These are phyloP conservation scores for Pseudolycoriella hygida DNA, from an alignment of 2,888 invertebrate species.

Conservation along the genomic window DNA sequence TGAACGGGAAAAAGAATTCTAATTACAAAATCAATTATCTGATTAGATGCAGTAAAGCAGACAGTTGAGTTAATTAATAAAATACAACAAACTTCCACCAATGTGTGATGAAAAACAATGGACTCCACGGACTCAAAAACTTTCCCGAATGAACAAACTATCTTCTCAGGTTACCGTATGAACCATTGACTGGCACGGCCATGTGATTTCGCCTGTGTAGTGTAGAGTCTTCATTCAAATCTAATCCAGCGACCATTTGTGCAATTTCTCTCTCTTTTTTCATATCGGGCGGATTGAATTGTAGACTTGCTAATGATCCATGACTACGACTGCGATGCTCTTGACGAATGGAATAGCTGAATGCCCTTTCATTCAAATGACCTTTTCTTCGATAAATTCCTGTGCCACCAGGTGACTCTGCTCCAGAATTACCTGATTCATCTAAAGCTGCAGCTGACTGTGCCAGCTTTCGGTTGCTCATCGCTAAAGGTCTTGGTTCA, in stretches of 20 bases:
- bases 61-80: too few relatives aligned
- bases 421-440: constrained; percentile 31
- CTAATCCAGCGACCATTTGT: constrained; percentile 82
- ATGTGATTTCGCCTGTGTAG: constrained; percentile 39
- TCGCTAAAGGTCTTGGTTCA: constrained; percentile 35
- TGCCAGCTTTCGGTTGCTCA: constrained; percentile 40
- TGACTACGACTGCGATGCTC: constrained; percentile 86
- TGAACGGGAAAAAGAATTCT: too few relatives aligned
- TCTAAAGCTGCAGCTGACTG: constrained; percentile 49
- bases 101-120: too few relatives aligned
- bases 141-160: constrained; percentile 12
- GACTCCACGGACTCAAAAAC: too few relatives aligned
- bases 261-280: constrained; percentile 84
- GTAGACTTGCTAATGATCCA: constrained; percentile 77
- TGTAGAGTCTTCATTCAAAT: constrained; percentile 55
- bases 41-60: too few relatives aligned
- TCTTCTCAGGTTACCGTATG: constrained; percentile 28
- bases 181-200: constrained; percentile 19
- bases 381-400: constrained; percentile 85
- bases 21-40: too few relatives aligned
- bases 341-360: constrained; percentile 84
- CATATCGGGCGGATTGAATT: constrained; percentile 70
- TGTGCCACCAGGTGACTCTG: constrained; percentile 43
- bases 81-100: too few relatives aligned
- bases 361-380: constrained; percentile 81